Evolutionary conservation across 2,797 vertebrate species (phyloP).

Genomic region (Tokudaia muenninki): DNA sequence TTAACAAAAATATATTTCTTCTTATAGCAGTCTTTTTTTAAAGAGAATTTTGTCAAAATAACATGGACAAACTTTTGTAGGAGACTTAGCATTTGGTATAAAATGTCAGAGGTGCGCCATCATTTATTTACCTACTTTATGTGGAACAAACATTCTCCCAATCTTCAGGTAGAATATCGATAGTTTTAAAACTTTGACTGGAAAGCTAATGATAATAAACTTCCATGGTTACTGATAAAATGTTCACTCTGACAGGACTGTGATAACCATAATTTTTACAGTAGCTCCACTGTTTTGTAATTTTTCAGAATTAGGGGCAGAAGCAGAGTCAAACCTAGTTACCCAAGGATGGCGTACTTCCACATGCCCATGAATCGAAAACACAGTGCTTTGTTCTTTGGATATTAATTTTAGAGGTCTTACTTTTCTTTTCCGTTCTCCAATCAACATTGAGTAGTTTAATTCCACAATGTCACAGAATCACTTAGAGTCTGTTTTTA

Average conservation of each 20-base stretch:
- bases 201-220: background rate
- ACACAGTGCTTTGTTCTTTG: background rate
- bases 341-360: background rate
- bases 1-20: background rate
- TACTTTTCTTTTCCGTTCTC: background rate
- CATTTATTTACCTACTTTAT: background rate
- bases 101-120: background rate
- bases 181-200: constrained; percentile 15
- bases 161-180: background rate
- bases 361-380: background rate
- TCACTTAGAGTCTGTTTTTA: background rate
- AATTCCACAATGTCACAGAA: background rate
- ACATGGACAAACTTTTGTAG: background rate
- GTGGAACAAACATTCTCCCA: background rate
- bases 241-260: background rate
- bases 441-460: background rate
- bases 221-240: background rate
- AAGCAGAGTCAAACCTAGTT: background rate
- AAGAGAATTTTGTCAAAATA: background rate
- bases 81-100: background rate
- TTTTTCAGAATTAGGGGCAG: background rate
- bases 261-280: background rate
- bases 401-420: background rate
- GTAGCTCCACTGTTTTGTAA: background rate
- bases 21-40: background rate